These are phyloP conservation scores for Uromys caudimaculatus DNA, from an alignment of 2,797 vertebrate species.

Conservation along the genomic window DNA sequence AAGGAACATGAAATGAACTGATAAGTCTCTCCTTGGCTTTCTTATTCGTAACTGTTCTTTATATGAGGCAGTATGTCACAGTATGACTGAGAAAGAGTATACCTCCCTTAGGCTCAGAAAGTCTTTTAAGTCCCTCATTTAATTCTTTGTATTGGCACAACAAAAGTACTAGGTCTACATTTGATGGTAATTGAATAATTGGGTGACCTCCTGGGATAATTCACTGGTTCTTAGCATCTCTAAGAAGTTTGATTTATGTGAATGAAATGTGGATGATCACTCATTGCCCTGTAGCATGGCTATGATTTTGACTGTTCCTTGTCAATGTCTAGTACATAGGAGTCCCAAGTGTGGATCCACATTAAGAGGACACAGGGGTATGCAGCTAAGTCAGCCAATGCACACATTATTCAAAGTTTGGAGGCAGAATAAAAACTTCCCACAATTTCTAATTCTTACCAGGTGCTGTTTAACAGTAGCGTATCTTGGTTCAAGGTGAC, in stretches of 20 bases:
- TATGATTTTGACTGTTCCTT: not conserved
- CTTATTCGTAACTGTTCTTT: not conserved
- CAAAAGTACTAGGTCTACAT: not conserved
- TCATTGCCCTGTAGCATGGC: not conserved
- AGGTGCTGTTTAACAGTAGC: too few relatives aligned
- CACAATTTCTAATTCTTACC: too few relatives aligned
- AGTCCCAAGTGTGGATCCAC: too few relatives aligned
- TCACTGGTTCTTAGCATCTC: not conserved
- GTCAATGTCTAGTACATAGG: too few relatives aligned
- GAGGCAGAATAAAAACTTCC: too few relatives aligned
- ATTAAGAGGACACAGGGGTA: too few relatives aligned
- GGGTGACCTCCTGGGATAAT: not conserved
- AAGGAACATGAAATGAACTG: not conserved
- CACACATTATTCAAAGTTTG: too few relatives aligned
- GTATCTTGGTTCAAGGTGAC: too few relatives aligned
- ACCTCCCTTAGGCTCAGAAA: too few relatives aligned
- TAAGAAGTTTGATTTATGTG: not conserved
- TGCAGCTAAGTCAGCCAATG: too few relatives aligned
- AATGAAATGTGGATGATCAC: not conserved
- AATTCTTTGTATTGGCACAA: not conserved
- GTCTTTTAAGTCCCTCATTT: not conserved
- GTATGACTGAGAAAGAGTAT: not conserved
- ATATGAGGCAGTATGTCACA: not conserved
- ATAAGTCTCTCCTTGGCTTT: fast-evolving
- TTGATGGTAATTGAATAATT: not conserved